A percentile compares a stretch with the other conserved stretches of the same genome.
phyloP scores from a whole-genome alignment of 2,113 vertebrate genomes.

The Anguilla japonica region DNA sequence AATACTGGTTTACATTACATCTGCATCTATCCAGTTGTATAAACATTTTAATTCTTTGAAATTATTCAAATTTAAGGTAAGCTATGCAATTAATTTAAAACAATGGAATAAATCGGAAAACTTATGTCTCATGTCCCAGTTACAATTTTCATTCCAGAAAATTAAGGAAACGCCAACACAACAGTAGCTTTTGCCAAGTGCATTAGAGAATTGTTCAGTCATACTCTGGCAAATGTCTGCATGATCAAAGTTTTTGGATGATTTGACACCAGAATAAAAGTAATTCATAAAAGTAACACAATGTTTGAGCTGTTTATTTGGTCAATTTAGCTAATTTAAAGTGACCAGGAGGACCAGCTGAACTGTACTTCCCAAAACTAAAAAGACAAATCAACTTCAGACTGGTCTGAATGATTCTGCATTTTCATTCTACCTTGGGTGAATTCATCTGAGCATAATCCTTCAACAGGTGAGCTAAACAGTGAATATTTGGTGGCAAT shows the following conservation, averaged over 20 bases:
- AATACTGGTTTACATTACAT: neutral
- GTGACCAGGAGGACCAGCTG: neutral
- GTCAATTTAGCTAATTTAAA: neutral
- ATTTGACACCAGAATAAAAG: neutral
- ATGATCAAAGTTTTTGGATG: too few relatives aligned
- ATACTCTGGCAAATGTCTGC: too few relatives aligned
- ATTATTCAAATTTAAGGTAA: too few relatives aligned
- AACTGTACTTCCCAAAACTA: neutral
- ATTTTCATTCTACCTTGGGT: neutral
- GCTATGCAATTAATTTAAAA: too few relatives aligned
- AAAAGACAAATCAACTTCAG: neutral
- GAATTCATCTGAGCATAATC: neutral
- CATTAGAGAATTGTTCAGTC: too few relatives aligned
- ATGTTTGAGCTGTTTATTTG: neutral
- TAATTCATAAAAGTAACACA: neutral
- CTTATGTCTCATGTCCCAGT: too few relatives aligned
- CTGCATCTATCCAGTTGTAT: neutral
- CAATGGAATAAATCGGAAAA: too few relatives aligned
- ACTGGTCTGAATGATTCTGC: neutral
- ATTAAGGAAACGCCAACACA: too few relatives aligned
- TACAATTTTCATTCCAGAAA: too few relatives aligned
- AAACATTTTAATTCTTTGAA: neutral
- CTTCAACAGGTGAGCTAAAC: neutral
- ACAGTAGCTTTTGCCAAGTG: too few relatives aligned
- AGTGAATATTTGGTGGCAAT: neutral